Percentiles rank a stretch among this genome's conserved stretches.
Evolutionary conservation across 2,888 invertebrate genomes (phyloP).

Genomic region (Diaprepes abbreviatus): DNA sequence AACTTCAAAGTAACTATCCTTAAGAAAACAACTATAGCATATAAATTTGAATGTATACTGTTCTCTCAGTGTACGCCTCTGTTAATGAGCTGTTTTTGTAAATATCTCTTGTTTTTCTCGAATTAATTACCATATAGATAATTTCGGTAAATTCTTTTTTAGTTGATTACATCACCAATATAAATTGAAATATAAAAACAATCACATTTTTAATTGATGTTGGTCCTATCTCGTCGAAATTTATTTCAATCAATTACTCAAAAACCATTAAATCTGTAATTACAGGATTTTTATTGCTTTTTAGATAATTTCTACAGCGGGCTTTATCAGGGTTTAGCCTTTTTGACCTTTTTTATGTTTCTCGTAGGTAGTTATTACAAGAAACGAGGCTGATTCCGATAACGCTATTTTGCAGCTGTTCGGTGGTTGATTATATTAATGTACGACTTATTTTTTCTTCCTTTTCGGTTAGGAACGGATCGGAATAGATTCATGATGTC

Average conservation of each 20-base stretch:
- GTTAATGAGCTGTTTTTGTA: background rate
- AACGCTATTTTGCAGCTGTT: background rate
- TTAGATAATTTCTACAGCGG: slow-evolving; percentile 28
- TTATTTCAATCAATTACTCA: slow-evolving; percentile 49
- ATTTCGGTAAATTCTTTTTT: slow-evolving; percentile 9
- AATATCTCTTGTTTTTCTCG: background rate
- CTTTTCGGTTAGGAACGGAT: no score
- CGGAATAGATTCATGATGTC: no score
- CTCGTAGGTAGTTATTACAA: background rate
- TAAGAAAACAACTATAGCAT: no score
- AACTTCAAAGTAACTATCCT: no score
- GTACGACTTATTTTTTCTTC: no score
- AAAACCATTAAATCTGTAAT: slow-evolving; percentile 37
- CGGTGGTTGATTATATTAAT: no score
- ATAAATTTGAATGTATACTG: no score
- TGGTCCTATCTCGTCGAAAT: slow-evolving; percentile 23
- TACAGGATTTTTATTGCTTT: slow-evolving; percentile 43
- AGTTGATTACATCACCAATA: slow-evolving; percentile 18
- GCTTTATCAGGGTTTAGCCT: slow-evolving; percentile 20
- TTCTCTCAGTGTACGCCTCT: no score
- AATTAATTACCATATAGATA: slow-evolving; percentile 1
- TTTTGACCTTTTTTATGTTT: slow-evolving; percentile 23
- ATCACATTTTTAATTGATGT: slow-evolving; percentile 34
- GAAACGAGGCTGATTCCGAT: background rate
- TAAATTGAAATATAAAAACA: slow-evolving; percentile 42